Base-by-base conservation (phyloP, 2,797 vertebrate species). In the Pelochelys cantorii region DNA sequence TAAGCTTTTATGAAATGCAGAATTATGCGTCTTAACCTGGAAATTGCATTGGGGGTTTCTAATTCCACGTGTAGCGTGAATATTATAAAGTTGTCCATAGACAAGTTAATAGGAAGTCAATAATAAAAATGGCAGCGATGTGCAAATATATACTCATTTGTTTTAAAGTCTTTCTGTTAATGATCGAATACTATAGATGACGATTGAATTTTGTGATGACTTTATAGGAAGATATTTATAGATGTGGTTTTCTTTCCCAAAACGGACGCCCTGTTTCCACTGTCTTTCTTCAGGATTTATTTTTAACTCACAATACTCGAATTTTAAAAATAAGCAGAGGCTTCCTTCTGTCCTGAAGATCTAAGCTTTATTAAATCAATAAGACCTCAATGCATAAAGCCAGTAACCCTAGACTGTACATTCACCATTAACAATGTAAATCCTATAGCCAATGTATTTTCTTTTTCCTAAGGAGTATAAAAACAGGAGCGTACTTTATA, bases 291-390 rank as follows among this genome's bases (percentile, higher is more conserved):
- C 5, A 4, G 7, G 29, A 65, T 83, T 53, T 31, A 55, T 79
- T 84, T 85, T 85, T 89, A 17, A 65, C 91, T 93, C 84, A 59
- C 79, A 88, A 80, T 68, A 78, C 14, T 92, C 37, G 57, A 91
- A 74, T 94, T 92, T 82, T 90, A 95, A 91, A 93, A 92, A 18
- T 18, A 83, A 59, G 55, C 11, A 79, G 90, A 71, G 17, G 34
- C 83, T 96, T 89, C 59, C 82, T 96, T 85, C 84, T 75, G 75
- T 56, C 55, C 62, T 25, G 79, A 83, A 92, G 74, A 59, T 23
- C 54, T 85, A 68, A 88, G 75, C 57, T 90, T 91, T 87, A 71
- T 81, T 83, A 79, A 90, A 68, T 74, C 42, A 37, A 0, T 80
- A 74, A 95, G 95, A 93, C 93, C 91, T 34, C 84, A 20, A 25